Evolutionary conservation across 1,140 invertebrate genomes (phyloP).

Genomic region (Cherax quadricarinatus): DNA sequence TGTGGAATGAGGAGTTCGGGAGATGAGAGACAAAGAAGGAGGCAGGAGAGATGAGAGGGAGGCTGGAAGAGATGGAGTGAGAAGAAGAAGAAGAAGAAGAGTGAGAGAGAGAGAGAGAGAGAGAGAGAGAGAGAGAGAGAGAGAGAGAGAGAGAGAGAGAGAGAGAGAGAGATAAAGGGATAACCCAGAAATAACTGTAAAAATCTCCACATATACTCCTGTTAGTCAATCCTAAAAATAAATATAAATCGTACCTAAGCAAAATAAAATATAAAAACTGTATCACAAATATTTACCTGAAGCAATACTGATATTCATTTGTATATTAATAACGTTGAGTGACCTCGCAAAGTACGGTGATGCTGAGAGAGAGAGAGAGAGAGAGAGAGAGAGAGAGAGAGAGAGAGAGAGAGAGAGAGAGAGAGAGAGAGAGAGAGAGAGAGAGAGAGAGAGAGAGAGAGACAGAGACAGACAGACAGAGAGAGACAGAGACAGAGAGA

Average conservation of each 20-base stretch:
- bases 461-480: background rate
- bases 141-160: background rate
- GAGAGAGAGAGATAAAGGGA: background rate
- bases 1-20: no score
- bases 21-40: background rate
- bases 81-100: background rate
- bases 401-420: background rate
- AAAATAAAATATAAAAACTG: no score
- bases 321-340: no score
- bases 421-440: background rate
- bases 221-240: no score
- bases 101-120: background rate
- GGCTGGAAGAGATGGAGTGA: background rate
- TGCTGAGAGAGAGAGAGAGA: no score
- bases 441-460: slow-evolving; percentile 1
- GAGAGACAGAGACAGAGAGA: background rate
- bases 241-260: no score
- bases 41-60: background rate
- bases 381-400: no score
- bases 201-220: no score
- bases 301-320: no score
- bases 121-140: background rate
- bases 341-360: no score
- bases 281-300: no score
- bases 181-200: no score